phyloP scores from a whole-genome alignment of 1,140 invertebrate species.

The Cepaea nemoralis region DNA sequence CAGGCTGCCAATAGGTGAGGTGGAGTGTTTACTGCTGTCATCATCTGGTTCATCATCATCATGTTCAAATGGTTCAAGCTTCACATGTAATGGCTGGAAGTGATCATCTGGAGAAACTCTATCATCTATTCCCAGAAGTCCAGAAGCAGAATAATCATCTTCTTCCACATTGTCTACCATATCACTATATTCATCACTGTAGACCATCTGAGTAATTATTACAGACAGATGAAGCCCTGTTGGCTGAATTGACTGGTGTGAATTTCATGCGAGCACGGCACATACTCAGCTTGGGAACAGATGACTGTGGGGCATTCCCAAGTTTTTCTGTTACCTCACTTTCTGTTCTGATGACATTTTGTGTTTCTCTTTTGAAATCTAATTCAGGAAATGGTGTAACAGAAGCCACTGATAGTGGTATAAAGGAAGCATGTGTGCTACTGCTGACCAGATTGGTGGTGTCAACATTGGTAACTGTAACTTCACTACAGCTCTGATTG shows the following conservation, averaged over 20 bases:
- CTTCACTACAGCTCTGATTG: neutral
- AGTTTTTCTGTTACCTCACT: neutral
- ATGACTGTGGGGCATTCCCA: neutral
- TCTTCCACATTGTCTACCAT: slow-evolving; percentile 13
- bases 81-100: slow-evolving; percentile 4
- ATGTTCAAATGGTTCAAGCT: slow-evolving; percentile 6
- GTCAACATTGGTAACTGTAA: neutral
- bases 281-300: no score
- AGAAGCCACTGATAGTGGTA: neutral
- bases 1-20: slow-evolving; percentile 5
- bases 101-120: slow-evolving; percentile 6
- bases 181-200: slow-evolving; percentile 2
- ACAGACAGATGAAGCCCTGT: neutral
- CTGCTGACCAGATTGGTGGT: slow-evolving; percentile 20
- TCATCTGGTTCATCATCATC: slow-evolving; percentile 25
- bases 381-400: neutral
- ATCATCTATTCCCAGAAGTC: neutral
- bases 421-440: slow-evolving; percentile 5
- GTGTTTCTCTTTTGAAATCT: neutral
- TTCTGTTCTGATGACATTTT: neutral
- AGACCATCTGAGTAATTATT: neutral
- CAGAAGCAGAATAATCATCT: slow-evolving; percentile 15
- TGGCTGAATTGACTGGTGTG: slow-evolving; percentile 15
- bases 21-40: slow-evolving; percentile 23
- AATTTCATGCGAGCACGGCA: slow-evolving; percentile 33